Conservation (phyloP, 2,888 invertebrate species). For the Emmelina monodactyla region DNA sequence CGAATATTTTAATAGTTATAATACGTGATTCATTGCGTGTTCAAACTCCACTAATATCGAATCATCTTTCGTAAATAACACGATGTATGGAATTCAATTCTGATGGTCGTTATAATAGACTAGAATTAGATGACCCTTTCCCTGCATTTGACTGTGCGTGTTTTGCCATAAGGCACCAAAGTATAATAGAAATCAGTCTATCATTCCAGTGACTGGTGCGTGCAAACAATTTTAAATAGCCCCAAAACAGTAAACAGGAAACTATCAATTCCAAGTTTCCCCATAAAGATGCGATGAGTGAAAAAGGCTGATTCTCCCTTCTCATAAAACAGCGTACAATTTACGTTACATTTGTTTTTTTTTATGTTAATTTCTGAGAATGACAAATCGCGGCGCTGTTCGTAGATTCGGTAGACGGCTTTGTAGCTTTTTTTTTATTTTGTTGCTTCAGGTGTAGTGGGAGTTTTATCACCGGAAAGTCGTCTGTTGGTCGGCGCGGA, state of each 20-base stretch:
- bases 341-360: conserved; percentile 34
- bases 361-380: conserved; percentile 31
- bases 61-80: conserved; percentile 53
- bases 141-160: conserved; percentile 50
- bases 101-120: conserved; percentile 40
- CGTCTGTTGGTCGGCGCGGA: conserved; percentile 70
- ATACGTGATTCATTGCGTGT: conserved; percentile 42
- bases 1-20: too few relatives aligned
- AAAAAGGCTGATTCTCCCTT: not conserved
- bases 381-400: conserved; percentile 19
- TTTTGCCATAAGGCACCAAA: conserved; percentile 34
- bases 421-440: conserved; percentile 61
- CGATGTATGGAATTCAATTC: conserved; percentile 39
- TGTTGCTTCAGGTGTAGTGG: conserved; percentile 70
- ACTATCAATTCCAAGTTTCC: conserved; percentile 53
- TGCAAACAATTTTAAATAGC: conserved; percentile 49
- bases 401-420: conserved; percentile 38
- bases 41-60: conserved; percentile 47
- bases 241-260: conserved; percentile 50
- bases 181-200: conserved; percentile 36
- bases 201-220: conserved; percentile 44
- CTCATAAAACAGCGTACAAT: conserved; percentile 14
- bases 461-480: conserved; percentile 70
- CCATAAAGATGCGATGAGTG: conserved; percentile 50
- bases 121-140: conserved; percentile 29